Evolutionary conservation across 2,797 vertebrate species (phyloP).

Genomic region (Macropus fuliginosus): DNA sequence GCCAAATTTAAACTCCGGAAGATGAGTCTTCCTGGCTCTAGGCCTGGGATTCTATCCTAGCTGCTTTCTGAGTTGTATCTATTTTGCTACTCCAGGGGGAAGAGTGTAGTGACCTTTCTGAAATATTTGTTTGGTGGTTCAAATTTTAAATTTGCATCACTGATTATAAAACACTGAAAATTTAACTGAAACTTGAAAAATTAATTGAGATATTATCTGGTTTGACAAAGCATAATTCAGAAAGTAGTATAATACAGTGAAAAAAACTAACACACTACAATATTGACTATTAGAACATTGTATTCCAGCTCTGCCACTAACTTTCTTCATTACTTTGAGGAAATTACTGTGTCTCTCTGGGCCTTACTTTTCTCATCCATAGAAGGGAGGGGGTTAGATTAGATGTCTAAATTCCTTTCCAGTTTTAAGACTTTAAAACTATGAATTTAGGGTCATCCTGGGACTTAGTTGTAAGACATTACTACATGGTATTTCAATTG

Average conservation of each 20-base stretch:
- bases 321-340: neutral
- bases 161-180: constrained; percentile 24
- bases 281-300: neutral
- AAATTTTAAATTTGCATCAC: constrained; percentile 37
- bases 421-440: neutral
- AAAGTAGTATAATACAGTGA: constrained; percentile 33
- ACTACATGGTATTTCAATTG: neutral
- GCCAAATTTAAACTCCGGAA: neutral
- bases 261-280: neutral
- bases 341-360: constrained; percentile 17
- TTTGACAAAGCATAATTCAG: constrained; percentile 27
- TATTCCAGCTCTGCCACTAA: neutral
- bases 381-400: constrained; percentile 20
- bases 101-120: neutral
- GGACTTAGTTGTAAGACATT: neutral
- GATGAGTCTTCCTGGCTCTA: neutral
- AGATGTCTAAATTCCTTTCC: neutral
- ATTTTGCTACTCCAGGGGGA: neutral
- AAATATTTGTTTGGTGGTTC: constrained; percentile 20
- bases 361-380: constrained; percentile 22
- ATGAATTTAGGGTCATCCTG: neutral
- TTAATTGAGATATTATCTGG: neutral
- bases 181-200: constrained; percentile 25
- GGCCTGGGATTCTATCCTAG: neutral
- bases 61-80: neutral